These are phyloP conservation scores for Todiramphus saurophagus DNA, from an alignment of 2,113 vertebrate species.

Conservation along the genomic window DNA sequence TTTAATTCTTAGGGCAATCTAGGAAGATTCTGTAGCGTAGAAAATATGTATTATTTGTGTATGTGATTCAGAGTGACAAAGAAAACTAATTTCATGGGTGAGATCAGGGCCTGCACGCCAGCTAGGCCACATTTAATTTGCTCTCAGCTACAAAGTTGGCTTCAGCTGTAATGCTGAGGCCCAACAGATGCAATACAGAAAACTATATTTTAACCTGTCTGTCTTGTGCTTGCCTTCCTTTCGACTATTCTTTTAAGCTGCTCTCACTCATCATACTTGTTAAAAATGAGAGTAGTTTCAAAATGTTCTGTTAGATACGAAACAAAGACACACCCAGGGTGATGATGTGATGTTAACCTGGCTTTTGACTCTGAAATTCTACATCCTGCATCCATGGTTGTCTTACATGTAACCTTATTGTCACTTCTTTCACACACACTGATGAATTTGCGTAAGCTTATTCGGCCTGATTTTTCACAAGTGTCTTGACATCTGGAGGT, in stretches of 20 bases:
- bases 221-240: not conserved
- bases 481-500: not conserved
- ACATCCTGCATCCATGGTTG: not conserved
- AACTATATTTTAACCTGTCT: not conserved
- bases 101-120: not conserved
- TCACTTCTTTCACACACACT: not conserved
- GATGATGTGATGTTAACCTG: not conserved
- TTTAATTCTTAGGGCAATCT: not conserved
- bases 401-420: not conserved
- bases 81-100: not conserved
- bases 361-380: not conserved
- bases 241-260: not conserved
- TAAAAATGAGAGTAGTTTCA: not conserved
- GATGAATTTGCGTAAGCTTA: not conserved
- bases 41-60: not conserved
- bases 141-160: not conserved
- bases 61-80: not conserved
- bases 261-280: not conserved
- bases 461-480: not conserved
- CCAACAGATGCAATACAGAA: not conserved
- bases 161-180: not conserved
- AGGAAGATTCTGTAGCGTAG: not conserved
- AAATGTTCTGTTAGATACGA: not conserved
- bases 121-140: not conserved
- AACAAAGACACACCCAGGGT: not conserved